These are phyloP conservation scores for Electrophaes corylata DNA, from an alignment of 2,888 invertebrate species.

Conservation along the genomic window DNA sequence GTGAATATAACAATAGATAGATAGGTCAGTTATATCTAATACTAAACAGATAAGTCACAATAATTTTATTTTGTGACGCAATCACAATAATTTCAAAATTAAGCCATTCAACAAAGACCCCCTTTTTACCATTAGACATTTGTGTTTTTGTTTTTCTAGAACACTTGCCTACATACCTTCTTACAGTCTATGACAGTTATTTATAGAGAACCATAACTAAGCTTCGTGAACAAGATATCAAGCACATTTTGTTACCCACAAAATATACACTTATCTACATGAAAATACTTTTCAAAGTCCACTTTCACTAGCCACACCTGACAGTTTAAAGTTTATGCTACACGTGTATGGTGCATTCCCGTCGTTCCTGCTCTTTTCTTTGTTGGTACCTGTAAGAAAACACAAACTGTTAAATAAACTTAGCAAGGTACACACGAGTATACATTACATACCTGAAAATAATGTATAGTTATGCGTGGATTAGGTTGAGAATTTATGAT, in stretches of 20 bases:
- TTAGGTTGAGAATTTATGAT: too few relatives aligned
- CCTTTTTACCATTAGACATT: background rate
- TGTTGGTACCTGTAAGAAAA: conserved; percentile 86
- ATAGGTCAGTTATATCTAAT: conserved; percentile 2
- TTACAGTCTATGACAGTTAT: background rate
- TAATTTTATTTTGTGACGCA: conserved; percentile 37
- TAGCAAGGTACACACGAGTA: too few relatives aligned
- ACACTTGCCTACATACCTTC: background rate
- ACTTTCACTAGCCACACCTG: conserved; percentile 38
- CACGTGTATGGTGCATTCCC: conserved; percentile 90
- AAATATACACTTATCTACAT: conserved; percentile 8
- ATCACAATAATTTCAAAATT: conserved; percentile 19
- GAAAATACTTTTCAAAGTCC: conserved; percentile 23
- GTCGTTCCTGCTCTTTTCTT: conserved; percentile 89
- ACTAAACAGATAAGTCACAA: conserved; percentile 28
- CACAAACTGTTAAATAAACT: too few relatives aligned
- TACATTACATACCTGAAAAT: too few relatives aligned
- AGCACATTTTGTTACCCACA: conserved; percentile 1
- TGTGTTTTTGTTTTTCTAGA: background rate
- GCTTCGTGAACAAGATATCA: background rate
- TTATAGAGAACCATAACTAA: background rate
- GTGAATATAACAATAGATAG: background rate
- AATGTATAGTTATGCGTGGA: too few relatives aligned
- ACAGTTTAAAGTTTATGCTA: conserved; percentile 64
- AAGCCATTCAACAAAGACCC: conserved; percentile 9